Evolutionary conservation across 2,797 vertebrate species (phyloP).

Genomic region (Capromys pilorides): DNA sequence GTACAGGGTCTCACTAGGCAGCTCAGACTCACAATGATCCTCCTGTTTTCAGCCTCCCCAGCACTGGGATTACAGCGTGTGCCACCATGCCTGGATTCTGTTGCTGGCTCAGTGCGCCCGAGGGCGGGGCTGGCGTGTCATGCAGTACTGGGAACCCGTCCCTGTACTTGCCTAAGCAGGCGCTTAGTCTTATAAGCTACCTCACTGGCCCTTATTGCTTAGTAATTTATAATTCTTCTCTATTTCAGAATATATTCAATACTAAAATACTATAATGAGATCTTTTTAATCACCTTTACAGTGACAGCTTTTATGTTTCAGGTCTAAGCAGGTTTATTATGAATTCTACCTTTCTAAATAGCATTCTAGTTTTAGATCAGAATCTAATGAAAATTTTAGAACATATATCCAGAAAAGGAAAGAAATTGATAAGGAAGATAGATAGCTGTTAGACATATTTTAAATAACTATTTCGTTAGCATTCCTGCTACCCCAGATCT

Average conservation of each 20-base stretch:
- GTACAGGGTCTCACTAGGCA: too few species aligned
- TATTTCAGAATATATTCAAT: constrained; percentile 45
- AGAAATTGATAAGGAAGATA: neutral
- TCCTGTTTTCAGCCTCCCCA: too few species aligned
- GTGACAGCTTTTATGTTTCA: constrained; percentile 49
- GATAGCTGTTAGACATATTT: constrained; percentile 10
- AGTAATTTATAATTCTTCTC: neutral
- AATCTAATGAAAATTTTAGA: constrained; percentile 5
- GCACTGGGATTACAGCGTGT: too few species aligned
- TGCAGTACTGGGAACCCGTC: too few species aligned
- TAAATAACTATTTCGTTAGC: neutral
- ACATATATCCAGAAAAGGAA: neutral
- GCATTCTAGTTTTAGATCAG: constrained; percentile 20
- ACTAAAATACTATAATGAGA: neutral
- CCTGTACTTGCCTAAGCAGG: too few species aligned
- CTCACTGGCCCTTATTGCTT: neutral
- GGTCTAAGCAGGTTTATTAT: constrained; percentile 33
- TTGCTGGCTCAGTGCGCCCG: too few species aligned
- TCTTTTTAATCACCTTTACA: neutral
- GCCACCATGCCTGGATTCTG: too few species aligned
- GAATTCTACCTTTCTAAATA: neutral
- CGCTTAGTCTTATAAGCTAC: too few species aligned
- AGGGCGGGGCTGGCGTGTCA: too few species aligned
- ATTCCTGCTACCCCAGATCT: neutral
- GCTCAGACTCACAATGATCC: too few species aligned